phyloP scores from a whole-genome alignment of 2,797 vertebrate genomes.

The Hypotaenidia philippensis region DNA sequence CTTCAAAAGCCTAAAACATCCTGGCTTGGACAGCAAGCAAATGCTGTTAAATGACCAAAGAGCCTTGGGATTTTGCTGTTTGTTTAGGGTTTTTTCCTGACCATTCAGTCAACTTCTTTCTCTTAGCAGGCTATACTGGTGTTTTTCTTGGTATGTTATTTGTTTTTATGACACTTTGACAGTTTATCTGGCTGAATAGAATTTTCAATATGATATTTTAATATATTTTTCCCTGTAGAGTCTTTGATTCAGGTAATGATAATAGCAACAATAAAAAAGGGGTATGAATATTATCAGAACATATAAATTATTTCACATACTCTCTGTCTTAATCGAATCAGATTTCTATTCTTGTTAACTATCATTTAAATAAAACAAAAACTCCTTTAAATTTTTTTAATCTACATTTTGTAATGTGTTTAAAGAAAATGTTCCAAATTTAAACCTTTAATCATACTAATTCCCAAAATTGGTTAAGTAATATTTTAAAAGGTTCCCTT shows the following conservation, averaged over 20 bases:
- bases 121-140: background rate
- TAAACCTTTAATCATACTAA: background rate
- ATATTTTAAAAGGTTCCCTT: background rate
- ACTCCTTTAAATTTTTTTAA: background rate
- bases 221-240: background rate
- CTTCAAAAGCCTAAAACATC: background rate
- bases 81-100: background rate
- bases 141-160: background rate
- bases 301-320: background rate
- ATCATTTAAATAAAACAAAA: background rate
- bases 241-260: background rate
- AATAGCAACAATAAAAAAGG: background rate
- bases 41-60: background rate
- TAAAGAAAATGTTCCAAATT: background rate
- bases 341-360: background rate
- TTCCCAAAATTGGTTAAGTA: background rate
- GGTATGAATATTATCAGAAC: background rate
- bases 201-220: background rate
- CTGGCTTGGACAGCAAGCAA: background rate
- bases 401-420: background rate
- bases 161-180: background rate
- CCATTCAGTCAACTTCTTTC: background rate
- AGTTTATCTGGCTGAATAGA: background rate
- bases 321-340: background rate
- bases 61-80: background rate